Evolutionary conservation across 2,113 vertebrate species (phyloP).

Genomic region (Hippolais icterina): DNA sequence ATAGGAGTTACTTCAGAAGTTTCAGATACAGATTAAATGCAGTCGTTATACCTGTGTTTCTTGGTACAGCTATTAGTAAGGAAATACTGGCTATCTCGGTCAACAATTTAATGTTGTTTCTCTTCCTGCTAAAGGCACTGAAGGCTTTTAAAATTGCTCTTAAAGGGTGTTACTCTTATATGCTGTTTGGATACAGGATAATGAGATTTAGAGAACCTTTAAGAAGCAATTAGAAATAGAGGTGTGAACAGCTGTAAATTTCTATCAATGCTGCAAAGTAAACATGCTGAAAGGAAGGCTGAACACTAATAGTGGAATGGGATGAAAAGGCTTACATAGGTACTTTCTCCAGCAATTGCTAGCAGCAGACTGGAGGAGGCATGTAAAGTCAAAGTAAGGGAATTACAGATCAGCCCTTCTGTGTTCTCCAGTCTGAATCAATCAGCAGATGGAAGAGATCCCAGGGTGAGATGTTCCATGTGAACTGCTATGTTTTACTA

Average conservation of each 20-base stretch:
- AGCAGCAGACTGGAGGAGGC: not conserved
- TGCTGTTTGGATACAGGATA: not conserved
- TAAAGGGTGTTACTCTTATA: not conserved
- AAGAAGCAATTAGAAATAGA: not conserved
- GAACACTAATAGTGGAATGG: not conserved
- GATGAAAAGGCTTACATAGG: not conserved
- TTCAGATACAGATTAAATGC: not conserved
- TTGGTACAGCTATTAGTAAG: not conserved
- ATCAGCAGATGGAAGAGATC: not conserved
- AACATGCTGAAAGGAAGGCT: not conserved
- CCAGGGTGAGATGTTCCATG: rapidly evolving
- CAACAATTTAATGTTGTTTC: not conserved
- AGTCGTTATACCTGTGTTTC: not conserved
- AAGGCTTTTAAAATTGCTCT: not conserved
- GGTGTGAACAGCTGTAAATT: not conserved
- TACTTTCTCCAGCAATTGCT: not conserved
- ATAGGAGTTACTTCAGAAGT: not conserved
- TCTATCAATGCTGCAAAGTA: not conserved
- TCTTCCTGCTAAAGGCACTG: not conserved
- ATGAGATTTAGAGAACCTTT: not conserved
- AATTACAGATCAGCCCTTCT: not conserved
- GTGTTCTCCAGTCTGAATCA: not conserved
- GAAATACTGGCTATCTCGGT: not conserved
- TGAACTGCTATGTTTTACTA: not conserved
- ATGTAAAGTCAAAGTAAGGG: not conserved